A percentile compares a stretch with the other conserved stretches of the same genome.
Conservation (phyloP, 1,140 invertebrate species). For the Polypedilum vanderplanki region DNA sequence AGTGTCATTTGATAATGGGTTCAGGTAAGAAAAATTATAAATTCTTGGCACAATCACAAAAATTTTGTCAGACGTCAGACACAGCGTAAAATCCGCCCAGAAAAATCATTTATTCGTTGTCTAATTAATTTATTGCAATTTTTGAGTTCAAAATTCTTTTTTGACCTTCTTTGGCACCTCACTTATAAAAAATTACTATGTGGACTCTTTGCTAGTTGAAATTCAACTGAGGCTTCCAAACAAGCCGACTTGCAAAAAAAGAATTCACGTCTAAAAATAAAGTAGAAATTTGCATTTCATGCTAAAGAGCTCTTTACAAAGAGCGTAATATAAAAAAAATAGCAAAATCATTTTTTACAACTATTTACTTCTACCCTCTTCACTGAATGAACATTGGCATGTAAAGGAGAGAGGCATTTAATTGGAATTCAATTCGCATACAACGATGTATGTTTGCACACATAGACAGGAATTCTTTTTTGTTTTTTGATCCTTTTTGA, state of each 20-base stretch:
- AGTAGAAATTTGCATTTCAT: slow-evolving; percentile 13
- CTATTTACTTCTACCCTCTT: background rate
- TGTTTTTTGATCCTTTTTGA: background rate
- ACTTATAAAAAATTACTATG: background rate
- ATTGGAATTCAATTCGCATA: slow-evolving; percentile 23
- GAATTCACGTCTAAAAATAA: background rate
- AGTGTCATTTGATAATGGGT: too few relatives aligned
- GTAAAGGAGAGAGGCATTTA: background rate
- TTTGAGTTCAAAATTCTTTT: too few relatives aligned
- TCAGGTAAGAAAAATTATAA: too few relatives aligned
- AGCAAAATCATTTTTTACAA: background rate
- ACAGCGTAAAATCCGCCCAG: too few relatives aligned
- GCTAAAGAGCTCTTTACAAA: background rate
- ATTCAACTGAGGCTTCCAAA: background rate
- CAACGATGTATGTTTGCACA: background rate
- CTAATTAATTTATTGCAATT: too few relatives aligned
- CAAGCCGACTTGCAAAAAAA: background rate
- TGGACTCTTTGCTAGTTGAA: background rate
- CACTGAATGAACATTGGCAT: background rate
- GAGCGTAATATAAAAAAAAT: background rate
- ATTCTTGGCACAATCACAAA: too few relatives aligned
- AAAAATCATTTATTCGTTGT: too few relatives aligned
- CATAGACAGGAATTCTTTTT: too few relatives aligned
- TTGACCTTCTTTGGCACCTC: too few relatives aligned
- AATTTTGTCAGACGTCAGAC: too few relatives aligned